Conservation (phyloP, 1,140 invertebrate species). For the Anthonomus grandis region DNA sequence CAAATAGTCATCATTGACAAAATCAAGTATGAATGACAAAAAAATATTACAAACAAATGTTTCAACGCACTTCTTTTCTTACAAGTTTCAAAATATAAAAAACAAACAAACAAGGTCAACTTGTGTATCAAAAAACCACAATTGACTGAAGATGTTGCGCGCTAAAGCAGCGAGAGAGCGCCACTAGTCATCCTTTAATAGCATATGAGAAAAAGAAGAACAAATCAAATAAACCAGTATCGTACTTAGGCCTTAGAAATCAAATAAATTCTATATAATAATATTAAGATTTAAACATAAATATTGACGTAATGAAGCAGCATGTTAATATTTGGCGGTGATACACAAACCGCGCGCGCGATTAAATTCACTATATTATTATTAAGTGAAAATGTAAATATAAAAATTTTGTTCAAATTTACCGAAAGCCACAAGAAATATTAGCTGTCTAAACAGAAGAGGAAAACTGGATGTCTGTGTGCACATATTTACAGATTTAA, state of each 20-base stretch:
- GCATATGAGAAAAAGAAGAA: too few relatives aligned
- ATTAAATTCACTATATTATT: constrained; percentile 14
- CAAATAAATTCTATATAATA: too few relatives aligned
- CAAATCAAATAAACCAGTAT: too few relatives aligned
- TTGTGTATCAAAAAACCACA: too few relatives aligned
- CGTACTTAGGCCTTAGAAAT: too few relatives aligned
- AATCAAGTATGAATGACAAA: too few relatives aligned
- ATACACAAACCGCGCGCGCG: constrained; percentile 9
- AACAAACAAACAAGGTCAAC: not conserved
- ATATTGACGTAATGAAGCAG: not conserved
- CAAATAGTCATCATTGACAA: too few relatives aligned
- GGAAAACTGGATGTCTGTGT: constrained; percentile 23
- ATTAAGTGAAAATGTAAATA: constrained; percentile 22
- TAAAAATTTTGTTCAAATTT: constrained; percentile 22
- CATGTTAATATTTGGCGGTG: constrained; percentile 3
- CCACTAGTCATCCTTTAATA: not conserved
- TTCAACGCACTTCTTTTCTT: too few relatives aligned
- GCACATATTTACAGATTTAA: constrained; percentile 29
- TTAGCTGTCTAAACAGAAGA: constrained; percentile 22
- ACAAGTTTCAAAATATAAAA: too few relatives aligned
- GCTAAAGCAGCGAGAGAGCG: not conserved
- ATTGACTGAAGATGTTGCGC: too few relatives aligned
- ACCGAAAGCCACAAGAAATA: constrained; percentile 22
- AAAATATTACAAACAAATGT: too few relatives aligned
- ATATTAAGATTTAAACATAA: constrained; percentile 8